phyloP scores from a whole-genome alignment of 2,888 invertebrate species.

The Cosmia trapezina region DNA sequence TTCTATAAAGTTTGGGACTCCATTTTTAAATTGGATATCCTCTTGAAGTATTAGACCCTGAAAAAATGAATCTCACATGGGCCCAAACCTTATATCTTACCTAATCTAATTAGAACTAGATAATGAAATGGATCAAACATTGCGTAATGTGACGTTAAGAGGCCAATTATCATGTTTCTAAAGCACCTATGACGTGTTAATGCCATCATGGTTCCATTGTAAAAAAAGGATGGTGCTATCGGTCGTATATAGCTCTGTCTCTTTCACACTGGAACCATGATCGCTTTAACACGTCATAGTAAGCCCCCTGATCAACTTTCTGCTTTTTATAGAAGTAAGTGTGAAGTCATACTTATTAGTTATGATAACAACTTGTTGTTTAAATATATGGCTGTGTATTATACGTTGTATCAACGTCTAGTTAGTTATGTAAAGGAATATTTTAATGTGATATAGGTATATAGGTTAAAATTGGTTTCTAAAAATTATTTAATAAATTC shows the following conservation, averaged over 20 bases:
- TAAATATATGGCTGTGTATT: conserved; percentile 55
- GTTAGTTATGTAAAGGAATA: conserved; percentile 43
- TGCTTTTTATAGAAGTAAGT: background rate
- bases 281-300: too few species aligned
- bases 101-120: background rate
- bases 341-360: conserved; percentile 35
- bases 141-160: too few species aligned
- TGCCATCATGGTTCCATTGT: too few species aligned
- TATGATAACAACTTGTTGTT: conserved; percentile 52
- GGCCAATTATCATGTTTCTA: too few species aligned
- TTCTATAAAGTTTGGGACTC: background rate
- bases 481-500: conserved; percentile 36
- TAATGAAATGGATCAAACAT: background rate
- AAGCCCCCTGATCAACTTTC: too few species aligned
- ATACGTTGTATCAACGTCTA: conserved; percentile 77
- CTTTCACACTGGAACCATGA: too few species aligned
- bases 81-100: background rate
- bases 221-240: too few species aligned
- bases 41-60: background rate
- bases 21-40: background rate
- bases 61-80: background rate
- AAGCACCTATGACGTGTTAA: too few species aligned
- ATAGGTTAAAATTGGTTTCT: conserved; percentile 27
- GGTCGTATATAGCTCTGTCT: too few species aligned
- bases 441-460: conserved; percentile 55